These are phyloP conservation scores for Stomorhina lunata DNA, from an alignment of 2,888 invertebrate genomes.

Conservation along the genomic window DNA sequence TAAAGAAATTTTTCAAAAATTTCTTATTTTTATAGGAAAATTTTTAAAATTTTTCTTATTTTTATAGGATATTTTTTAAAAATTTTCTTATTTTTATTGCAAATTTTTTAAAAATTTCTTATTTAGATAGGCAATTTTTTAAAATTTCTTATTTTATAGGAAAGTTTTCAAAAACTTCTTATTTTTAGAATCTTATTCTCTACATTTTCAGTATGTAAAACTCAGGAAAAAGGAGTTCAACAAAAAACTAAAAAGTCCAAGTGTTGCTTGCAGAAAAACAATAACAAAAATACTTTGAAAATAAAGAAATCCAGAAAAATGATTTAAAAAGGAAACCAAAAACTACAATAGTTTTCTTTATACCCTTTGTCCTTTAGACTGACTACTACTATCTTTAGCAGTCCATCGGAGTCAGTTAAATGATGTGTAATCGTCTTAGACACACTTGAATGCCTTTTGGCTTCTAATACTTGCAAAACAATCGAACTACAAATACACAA, in stretches of 20 bases:
- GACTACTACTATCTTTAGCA: constrained; percentile 39
- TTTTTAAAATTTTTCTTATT: too few species aligned
- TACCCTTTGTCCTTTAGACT: neutral
- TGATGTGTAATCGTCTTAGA: constrained; percentile 79
- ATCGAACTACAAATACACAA: constrained; percentile 11
- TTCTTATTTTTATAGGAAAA: too few species aligned
- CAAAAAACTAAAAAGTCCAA: constrained; percentile 32
- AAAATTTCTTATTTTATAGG: too few species aligned
- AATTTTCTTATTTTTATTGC: too few species aligned
- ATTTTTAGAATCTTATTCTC: neutral
- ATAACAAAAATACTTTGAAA: constrained; percentile 9
- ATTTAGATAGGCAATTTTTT: too few species aligned
- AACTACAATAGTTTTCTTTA: constrained; percentile 36
- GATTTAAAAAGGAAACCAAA: constrained; percentile 20
- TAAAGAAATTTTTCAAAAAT: too few species aligned
- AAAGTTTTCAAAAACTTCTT: too few species aligned
- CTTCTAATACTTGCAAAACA: constrained; percentile 70
- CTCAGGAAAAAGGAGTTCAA: neutral
- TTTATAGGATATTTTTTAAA: too few species aligned
- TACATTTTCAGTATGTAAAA: constrained; percentile 75
- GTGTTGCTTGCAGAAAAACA: constrained; percentile 37
- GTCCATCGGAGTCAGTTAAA: constrained; percentile 74
- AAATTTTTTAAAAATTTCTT: too few species aligned
- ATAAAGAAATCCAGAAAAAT: constrained; percentile 70
- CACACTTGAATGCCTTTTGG: constrained; percentile 78